Conservation (phyloP, 2,888 invertebrate species). For the Mimas tiliae region DNA sequence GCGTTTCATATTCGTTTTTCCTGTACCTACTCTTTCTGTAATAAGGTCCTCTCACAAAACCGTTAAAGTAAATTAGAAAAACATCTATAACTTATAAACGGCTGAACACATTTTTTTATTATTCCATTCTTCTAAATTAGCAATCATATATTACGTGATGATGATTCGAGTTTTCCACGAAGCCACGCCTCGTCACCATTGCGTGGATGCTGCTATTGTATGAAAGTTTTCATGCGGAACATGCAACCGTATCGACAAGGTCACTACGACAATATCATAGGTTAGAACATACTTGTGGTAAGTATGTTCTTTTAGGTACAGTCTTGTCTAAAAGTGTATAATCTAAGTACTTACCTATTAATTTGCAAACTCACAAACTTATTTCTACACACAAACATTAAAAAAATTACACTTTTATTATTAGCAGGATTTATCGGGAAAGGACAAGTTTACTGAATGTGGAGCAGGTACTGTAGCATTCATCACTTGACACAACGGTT, state of each 20-base stretch:
- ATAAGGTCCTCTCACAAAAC: too few species aligned
- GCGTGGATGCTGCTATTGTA: constrained; percentile 53
- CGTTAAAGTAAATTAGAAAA: too few species aligned
- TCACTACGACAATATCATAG: constrained; percentile 45
- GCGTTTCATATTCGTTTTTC: not conserved
- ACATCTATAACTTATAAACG: not conserved
- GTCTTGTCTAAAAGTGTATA: constrained; percentile 34
- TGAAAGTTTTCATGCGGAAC: constrained; percentile 68
- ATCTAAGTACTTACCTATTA: too few species aligned
- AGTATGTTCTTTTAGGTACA: constrained; percentile 39
- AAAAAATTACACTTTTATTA: too few species aligned
- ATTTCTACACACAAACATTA: too few species aligned
- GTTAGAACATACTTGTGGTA: constrained; percentile 44
- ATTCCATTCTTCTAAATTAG: not conserved
- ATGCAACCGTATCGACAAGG: constrained; percentile 67
- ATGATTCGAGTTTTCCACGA: constrained; percentile 54
- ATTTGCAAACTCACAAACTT: too few species aligned
- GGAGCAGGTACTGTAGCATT: too few species aligned
- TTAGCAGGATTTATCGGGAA: too few species aligned
- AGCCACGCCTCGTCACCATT: constrained; percentile 50
- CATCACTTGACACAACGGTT: too few species aligned
- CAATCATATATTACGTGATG: constrained; percentile 25
- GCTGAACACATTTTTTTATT: not conserved
- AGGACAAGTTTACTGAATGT: too few species aligned
- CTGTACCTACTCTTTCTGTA: too few species aligned